Base-by-base conservation (phyloP, 2,113 vertebrate genomes). In the Poeciliopsis occidentalis region DNA sequence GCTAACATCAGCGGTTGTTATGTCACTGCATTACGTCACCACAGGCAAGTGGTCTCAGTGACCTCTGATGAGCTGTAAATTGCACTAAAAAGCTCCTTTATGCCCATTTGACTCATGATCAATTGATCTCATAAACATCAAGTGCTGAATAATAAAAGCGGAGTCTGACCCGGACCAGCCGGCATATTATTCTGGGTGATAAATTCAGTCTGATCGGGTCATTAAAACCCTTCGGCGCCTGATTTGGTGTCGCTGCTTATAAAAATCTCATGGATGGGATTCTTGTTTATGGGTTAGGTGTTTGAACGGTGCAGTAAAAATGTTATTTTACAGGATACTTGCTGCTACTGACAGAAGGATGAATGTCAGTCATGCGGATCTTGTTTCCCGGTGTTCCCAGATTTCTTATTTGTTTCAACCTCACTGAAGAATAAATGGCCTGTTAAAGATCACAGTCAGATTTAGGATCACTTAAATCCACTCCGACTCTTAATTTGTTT, bases 51-150 rank as follows among this genome's bases (percentile, higher is more conserved):
- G 72, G 19, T 64, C 32, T 6, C 34, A 0, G 4, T 32, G 76
- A 85, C 87, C 84, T 68, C 66, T 69, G 81, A 80, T 6, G 69
- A 83, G 83, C 76, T 60, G 75, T 87, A 86, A 83, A 87, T 82
- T 32, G 60, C 72, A 15, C 32, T 70, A 37, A 64, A 47, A 17
- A 71, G 78, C 75, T 83, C 77, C n/a, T 30, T 32, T 11, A 12
- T 22, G 72, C 41, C 69, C 30, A 17, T 75, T 41, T 12, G 63
- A 54, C 61, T 69, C 60, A 44, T 32, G 12, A 79, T 83, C 67
- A 62, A 68, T 85, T 65, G 6, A 11, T 72, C 83, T 80, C 87
- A 71, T 88, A 88, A 88, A 88, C 85, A 83, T 68, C 41, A 60
- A 67, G 74, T 11, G 69, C 24, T 73, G 84, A 80, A 78, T 85